A percentile compares a stretch with the other conserved stretches of the same genome.
Evolutionary conservation across 2,797 vertebrate genomes (phyloP).

Genomic region (Gallinago solitaria): DNA sequence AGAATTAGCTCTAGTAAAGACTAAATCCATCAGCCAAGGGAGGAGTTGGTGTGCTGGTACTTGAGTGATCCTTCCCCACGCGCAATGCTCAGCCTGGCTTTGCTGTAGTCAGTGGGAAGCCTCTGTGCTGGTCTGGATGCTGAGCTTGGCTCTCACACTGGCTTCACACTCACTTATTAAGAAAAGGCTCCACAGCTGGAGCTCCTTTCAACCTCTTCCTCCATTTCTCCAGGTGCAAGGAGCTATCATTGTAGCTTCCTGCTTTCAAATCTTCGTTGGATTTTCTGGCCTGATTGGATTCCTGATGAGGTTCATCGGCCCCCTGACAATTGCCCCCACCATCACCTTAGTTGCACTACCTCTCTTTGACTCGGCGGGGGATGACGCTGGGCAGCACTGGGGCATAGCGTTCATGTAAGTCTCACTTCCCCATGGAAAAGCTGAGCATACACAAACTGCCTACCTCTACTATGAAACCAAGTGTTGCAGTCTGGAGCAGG

Average conservation of each 20-base stretch:
- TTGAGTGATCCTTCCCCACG: neutral
- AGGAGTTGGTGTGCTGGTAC: neutral
- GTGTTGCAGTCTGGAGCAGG: neutral
- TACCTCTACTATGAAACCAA: neutral
- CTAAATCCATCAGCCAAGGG: neutral
- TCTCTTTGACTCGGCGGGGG: conserved; percentile 88
- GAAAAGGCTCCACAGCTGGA: neutral
- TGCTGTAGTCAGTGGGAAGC: neutral
- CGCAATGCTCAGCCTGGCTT: neutral
- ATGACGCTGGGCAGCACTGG: conserved; percentile 92
- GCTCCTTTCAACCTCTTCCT: neutral
- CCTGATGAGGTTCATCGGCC: conserved; percentile 94
- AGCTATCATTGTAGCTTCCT: conserved; percentile 91
- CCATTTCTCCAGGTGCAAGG: conserved; percentile 86
- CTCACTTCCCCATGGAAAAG: neutral
- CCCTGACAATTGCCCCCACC: conserved; percentile 94
- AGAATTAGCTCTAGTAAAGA: neutral
- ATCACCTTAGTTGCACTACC: conserved; percentile 92
- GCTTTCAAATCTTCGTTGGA: conserved; percentile 92
- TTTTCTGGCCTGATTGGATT: conserved; percentile 95
- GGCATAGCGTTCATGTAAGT: conserved; percentile 90
- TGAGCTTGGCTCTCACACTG: neutral
- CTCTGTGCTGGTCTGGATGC: neutral
- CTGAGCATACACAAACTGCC: neutral
- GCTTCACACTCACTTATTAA: neutral